phyloP scores from a whole-genome alignment of 2,113 vertebrate species.

The Marmota monax region DNA sequence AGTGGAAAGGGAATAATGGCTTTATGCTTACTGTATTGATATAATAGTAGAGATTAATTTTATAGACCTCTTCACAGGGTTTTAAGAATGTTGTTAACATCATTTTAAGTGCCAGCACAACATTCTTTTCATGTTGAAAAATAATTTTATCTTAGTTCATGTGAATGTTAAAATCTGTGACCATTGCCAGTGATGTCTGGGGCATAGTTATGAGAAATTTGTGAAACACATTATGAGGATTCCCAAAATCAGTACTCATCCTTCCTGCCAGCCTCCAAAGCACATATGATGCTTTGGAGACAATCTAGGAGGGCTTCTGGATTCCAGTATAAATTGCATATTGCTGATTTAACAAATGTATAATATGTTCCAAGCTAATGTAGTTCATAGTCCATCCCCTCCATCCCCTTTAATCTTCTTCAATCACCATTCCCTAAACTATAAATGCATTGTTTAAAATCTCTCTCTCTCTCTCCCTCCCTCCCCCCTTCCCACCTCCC shows the following conservation, averaged over 20 bases:
- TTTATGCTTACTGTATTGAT: not conserved
- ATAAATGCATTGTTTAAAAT: not conserved
- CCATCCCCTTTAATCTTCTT: not conserved
- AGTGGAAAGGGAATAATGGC: not conserved
- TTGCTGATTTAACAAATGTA: not conserved
- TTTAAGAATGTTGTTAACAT: not conserved
- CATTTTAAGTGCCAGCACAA: not conserved
- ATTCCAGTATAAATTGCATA: not conserved
- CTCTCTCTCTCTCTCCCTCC: not conserved
- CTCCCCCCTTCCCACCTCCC: not conserved
- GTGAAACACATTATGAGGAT: not conserved
- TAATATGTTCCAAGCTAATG: not conserved
- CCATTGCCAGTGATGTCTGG: not conserved
- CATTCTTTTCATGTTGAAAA: slow-evolving; percentile 20
- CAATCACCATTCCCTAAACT: not conserved
- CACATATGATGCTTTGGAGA: not conserved
- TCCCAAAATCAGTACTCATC: not conserved
- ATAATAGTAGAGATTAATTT: not conserved
- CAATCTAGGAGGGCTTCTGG: not conserved
- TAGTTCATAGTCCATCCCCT: not conserved
- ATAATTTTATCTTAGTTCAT: not conserved
- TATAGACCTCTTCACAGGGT: not conserved
- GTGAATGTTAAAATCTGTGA: not conserved
- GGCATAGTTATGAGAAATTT: not conserved
- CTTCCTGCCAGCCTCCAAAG: not conserved